Evolutionary conservation across 2,888 invertebrate genomes (phyloP).

Genomic region (Mamestra brassicae): DNA sequence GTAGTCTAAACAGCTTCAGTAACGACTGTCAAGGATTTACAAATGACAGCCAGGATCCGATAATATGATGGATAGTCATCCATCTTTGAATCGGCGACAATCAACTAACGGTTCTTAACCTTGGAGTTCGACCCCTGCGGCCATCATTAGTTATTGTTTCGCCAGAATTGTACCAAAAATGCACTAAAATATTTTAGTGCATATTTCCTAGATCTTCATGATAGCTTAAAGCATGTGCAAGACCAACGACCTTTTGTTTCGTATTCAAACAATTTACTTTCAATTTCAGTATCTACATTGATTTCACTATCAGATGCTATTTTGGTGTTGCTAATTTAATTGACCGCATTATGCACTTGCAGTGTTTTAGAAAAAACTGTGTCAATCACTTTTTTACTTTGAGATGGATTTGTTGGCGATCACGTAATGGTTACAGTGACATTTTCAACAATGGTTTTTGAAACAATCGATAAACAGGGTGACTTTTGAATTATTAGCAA

Average conservation of each 20-base stretch:
- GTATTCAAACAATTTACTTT: constrained; percentile 3
- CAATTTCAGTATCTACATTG: background rate
- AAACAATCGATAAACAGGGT: background rate
- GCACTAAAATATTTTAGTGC: no score
- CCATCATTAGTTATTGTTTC: background rate
- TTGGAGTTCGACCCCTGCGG: background rate
- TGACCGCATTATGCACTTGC: constrained; percentile 20
- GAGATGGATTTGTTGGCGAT: background rate
- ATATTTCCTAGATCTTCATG: background rate
- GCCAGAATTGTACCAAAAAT: background rate
- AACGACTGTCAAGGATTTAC: background rate
- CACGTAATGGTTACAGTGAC: background rate
- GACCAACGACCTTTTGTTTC: background rate
- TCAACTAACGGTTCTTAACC: background rate
- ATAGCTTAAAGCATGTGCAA: background rate
- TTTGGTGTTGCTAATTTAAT: constrained; percentile 34
- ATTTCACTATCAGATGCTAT: constrained; percentile 25
- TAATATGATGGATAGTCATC: no score
- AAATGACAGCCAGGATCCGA: background rate
- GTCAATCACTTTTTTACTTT: constrained; percentile 1
- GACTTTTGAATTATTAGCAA: background rate
- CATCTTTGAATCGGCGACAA: no score
- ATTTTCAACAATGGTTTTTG: background rate
- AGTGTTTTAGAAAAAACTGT: constrained; percentile 6
- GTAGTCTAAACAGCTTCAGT: background rate